phyloP scores from a whole-genome alignment of 2,113 vertebrate species.

The Isichthys henryi region DNA sequence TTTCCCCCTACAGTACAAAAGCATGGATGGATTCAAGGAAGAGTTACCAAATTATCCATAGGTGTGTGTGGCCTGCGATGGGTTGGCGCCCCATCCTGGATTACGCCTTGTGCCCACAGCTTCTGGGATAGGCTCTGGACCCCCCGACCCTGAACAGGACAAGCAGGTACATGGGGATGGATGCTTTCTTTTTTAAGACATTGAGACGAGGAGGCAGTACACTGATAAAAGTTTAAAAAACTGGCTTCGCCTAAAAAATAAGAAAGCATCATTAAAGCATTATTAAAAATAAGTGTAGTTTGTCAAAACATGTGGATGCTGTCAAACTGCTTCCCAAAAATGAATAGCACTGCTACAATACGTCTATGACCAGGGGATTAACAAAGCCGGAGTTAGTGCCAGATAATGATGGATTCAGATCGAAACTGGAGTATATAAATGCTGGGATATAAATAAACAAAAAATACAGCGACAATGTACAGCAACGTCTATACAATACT shows the following conservation, averaged over 20 bases:
- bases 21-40: background rate
- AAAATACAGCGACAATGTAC: background rate
- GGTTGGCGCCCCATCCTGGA: background rate
- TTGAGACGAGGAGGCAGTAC: background rate
- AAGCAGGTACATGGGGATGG: background rate
- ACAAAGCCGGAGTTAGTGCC: background rate
- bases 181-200: background rate
- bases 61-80: background rate
- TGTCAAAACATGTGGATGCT: background rate
- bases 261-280: too few relatives aligned
- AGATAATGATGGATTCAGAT: background rate
- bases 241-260: too few relatives aligned
- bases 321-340: background rate
- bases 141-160: background rate
- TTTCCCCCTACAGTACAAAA: background rate
- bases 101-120: background rate
- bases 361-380: background rate
- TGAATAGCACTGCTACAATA: background rate
- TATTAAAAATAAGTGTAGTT: background rate
- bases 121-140: background rate
- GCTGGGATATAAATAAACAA: background rate
- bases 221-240: background rate
- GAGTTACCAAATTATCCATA: background rate
- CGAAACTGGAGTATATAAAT: background rate
- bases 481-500: background rate